phyloP scores from a whole-genome alignment of 2,113 vertebrate species.

The Toxotes jaculatrix region DNA sequence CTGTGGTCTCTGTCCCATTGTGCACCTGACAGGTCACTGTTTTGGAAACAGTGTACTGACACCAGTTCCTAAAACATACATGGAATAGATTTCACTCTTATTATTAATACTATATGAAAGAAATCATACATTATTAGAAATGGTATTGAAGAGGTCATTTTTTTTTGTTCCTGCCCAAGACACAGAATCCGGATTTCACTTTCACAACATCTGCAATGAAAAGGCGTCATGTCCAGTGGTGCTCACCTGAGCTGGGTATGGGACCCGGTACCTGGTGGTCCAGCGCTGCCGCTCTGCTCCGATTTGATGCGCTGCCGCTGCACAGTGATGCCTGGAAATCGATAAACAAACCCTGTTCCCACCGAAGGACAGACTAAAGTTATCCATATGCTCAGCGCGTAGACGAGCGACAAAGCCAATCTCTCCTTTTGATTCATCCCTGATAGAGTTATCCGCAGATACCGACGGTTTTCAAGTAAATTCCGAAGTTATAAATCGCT shows the following conservation, averaged over 20 bases:
- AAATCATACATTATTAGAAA: background rate
- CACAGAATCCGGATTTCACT: no score
- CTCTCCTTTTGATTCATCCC: slow-evolving; percentile 33
- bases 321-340: slow-evolving; percentile 75
- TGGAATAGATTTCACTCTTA: background rate
- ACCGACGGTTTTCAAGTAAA: slow-evolving; percentile 43
- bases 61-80: slow-evolving; percentile 90
- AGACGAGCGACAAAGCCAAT: slow-evolving; percentile 62
- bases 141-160: no score
- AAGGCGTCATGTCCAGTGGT: background rate
- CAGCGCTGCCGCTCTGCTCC: slow-evolving; percentile 67
- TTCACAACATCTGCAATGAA: background rate
- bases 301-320: slow-evolving; percentile 78
- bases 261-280: slow-evolving; percentile 71
- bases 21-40: slow-evolving; percentile 94
- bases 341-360: slow-evolving; percentile 83
- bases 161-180: background rate
- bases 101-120: background rate
- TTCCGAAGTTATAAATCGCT: slow-evolving; percentile 36
- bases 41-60: slow-evolving; percentile 91
- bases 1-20: slow-evolving; percentile 92
- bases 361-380: slow-evolving; percentile 54
- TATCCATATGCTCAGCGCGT: slow-evolving; percentile 74
- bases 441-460: slow-evolving; percentile 24
- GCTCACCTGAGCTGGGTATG: slow-evolving; percentile 77